A percentile compares a stretch with the other conserved stretches of the same genome.
phyloP scores from a whole-genome alignment of 2,888 invertebrate genomes.

The Aphodius sticticus region DNA sequence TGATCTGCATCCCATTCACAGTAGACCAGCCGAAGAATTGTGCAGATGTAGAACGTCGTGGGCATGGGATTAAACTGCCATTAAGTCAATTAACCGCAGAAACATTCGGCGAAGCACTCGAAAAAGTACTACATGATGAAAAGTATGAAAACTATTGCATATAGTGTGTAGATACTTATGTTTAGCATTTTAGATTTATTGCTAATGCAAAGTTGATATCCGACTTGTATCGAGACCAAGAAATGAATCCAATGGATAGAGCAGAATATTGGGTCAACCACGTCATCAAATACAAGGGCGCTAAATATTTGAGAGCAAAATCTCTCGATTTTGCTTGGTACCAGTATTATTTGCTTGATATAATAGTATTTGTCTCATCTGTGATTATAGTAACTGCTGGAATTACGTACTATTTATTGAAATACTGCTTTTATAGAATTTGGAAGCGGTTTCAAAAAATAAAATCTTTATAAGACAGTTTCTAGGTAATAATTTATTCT shows the following conservation, averaged over 20 bases:
- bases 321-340: slow-evolving; percentile 44
- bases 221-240: slow-evolving; percentile 39
- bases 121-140: slow-evolving; percentile 55
- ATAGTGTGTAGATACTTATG: neutral
- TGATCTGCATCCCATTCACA: too few relatives aligned
- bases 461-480: too few relatives aligned
- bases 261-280: slow-evolving; percentile 46
- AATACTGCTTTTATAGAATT: neutral
- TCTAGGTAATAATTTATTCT: too few relatives aligned
- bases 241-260: slow-evolving; percentile 41
- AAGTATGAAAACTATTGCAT: slow-evolving; percentile 44
- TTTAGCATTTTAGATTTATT: neutral
- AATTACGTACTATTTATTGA: neutral
- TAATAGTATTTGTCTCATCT: neutral
- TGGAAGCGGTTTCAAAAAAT: too few relatives aligned
- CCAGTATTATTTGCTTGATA: slow-evolving; percentile 42
- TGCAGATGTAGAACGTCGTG: too few relatives aligned
- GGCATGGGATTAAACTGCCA: too few relatives aligned
- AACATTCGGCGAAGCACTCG: slow-evolving; percentile 55
- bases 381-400: neutral
- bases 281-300: slow-evolving; percentile 44
- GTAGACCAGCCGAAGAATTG: too few relatives aligned
- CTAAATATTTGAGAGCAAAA: slow-evolving; percentile 40
- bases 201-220: slow-evolving; percentile 35
- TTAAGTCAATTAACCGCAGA: slow-evolving; percentile 56